Conservation (phyloP, 1,140 invertebrate genomes). For the Cherax destructor region DNA sequence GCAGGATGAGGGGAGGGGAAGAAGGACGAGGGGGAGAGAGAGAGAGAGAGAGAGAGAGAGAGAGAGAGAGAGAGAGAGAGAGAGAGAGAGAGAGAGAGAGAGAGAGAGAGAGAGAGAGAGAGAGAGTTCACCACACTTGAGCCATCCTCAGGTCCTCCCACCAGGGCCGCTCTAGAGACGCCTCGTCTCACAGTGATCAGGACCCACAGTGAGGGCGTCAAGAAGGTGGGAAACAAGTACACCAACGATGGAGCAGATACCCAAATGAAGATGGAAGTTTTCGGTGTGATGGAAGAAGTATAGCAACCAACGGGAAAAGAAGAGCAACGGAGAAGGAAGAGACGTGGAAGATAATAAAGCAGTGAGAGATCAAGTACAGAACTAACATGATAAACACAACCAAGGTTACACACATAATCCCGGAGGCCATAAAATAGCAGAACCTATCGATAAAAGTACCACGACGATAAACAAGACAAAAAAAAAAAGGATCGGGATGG, state of each 20-base stretch:
- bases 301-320: neutral
- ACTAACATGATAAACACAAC: too few relatives aligned
- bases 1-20: too few relatives aligned
- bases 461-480: too few relatives aligned
- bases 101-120: too few relatives aligned
- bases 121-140: too few relatives aligned
- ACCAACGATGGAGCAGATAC: neutral
- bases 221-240: neutral
- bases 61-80: too few relatives aligned
- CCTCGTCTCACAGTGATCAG: neutral
- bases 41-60: neutral
- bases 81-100: too few relatives aligned
- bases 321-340: neutral
- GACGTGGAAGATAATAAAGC: neutral
- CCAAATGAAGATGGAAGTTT: neutral
- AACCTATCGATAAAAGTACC: too few relatives aligned
- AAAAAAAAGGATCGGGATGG: too few relatives aligned
- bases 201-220: neutral
- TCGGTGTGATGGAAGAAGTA: neutral
- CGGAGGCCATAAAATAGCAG: too few relatives aligned
- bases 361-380: neutral
- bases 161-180: neutral
- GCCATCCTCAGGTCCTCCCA: too few relatives aligned
- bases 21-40: neutral
- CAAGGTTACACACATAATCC: too few relatives aligned